These are phyloP conservation scores for Grammomys surdaster DNA, from an alignment of 2,113 vertebrate species.

Conservation along the genomic window DNA sequence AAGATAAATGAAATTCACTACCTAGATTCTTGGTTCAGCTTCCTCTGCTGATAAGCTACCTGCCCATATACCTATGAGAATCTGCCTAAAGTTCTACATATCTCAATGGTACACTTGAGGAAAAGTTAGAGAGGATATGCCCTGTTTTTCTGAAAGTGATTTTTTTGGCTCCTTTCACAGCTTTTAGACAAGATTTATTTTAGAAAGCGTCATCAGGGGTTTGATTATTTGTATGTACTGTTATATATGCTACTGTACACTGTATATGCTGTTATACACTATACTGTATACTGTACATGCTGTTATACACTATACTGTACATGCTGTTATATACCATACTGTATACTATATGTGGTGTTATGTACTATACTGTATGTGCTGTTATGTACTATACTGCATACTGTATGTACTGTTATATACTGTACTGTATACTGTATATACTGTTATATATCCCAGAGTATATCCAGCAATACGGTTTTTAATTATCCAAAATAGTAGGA, in stretches of 20 bases:
- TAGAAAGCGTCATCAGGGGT: background rate
- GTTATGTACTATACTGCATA: no score
- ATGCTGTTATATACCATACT: no score
- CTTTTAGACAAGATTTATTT: background rate
- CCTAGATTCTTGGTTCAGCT: background rate
- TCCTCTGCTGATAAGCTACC: background rate
- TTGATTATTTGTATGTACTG: background rate
- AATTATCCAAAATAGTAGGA: constrained; percentile 27
- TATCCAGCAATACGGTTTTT: background rate
- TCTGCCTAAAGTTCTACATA: background rate
- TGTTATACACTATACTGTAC: no score
- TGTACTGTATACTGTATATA: background rate
- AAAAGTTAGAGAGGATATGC: background rate
- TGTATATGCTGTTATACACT: no score
- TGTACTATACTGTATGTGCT: no score
- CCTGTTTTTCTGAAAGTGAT: background rate
- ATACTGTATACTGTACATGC: no score
- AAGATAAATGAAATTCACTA: background rate
- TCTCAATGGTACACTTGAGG: background rate
- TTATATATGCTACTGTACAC: background rate
- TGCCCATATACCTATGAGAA: background rate
- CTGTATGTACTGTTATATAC: no score
- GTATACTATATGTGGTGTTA: no score
- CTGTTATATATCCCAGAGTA: background rate
- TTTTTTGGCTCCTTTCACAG: background rate